These are phyloP conservation scores for Chlorospingus semifuscus DNA, from an alignment of 2,797 vertebrate genomes.

Conservation along the genomic window DNA sequence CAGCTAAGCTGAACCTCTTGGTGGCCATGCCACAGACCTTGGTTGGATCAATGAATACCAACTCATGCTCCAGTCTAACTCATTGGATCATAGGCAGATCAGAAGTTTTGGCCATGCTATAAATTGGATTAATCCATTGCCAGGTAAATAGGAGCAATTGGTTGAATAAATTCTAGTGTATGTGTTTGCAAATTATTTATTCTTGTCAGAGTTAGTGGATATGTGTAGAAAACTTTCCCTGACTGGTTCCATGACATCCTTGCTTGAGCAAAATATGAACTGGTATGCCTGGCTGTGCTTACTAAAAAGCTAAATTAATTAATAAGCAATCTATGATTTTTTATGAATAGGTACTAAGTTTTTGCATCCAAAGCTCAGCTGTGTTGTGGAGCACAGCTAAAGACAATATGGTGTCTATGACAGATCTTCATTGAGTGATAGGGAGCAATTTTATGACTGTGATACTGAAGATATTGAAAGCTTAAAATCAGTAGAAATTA, in stretches of 20 bases:
- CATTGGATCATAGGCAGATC: neutral
- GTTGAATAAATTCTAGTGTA: neutral
- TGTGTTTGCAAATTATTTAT: neutral
- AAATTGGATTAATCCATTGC: neutral
- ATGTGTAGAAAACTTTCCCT: neutral
- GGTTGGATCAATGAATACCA: neutral
- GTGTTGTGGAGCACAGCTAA: neutral
- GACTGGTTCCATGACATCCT: neutral
- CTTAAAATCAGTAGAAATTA: neutral
- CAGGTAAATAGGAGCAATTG: neutral
- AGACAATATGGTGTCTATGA: neutral
- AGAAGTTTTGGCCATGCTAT: neutral
- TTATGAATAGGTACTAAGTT: neutral
- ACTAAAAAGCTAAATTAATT: neutral
- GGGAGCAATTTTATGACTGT: neutral
- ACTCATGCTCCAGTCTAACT: neutral
- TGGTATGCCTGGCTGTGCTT: neutral
- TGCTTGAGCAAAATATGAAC: neutral
- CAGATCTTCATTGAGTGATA: neutral
- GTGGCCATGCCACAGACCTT: neutral
- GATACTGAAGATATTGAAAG: neutral
- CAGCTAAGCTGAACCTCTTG: rapidly evolving
- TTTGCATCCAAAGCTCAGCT: neutral
- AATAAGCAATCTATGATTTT: neutral
- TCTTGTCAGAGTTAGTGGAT: neutral